Conservation (phyloP, 2,888 invertebrate genomes). For the Macropis europaea region DNA sequence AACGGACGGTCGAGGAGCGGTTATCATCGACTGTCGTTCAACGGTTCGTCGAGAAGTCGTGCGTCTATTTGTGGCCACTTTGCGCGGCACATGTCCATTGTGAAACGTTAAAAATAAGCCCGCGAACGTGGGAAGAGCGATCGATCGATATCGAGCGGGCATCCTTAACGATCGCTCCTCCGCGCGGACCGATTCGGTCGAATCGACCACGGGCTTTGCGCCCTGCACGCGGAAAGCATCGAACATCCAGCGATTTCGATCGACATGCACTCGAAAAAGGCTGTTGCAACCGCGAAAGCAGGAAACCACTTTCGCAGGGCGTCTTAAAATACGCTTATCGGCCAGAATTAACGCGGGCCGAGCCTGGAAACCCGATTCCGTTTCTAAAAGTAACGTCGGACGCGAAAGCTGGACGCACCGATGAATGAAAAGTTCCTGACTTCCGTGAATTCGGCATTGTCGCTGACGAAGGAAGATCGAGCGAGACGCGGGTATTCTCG, state of each 20-base stretch:
- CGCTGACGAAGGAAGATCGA: not conserved
- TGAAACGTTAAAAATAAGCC: conserved; percentile 36
- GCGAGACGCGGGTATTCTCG: conserved; percentile 24
- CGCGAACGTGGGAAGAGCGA: not conserved
- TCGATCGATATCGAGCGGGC: not conserved
- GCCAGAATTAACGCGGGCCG: not conserved
- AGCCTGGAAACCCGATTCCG: conserved; percentile 19
- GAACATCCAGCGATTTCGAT: too few species aligned
- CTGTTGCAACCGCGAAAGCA: too few species aligned
- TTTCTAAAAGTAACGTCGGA: not conserved
- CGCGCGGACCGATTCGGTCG: too few species aligned
- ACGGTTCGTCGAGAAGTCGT: conserved; percentile 1
- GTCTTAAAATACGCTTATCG: conserved; percentile 3
- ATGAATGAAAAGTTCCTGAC: not conserved
- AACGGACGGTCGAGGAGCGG: conserved; percentile 24
- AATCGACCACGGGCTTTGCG: too few species aligned
- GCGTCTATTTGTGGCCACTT: conserved; percentile 34
- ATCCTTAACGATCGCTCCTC: not conserved
- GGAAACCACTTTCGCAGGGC: not conserved
- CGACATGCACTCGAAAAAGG: too few species aligned
- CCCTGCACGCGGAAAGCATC: too few species aligned
- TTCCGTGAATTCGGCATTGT: not conserved
- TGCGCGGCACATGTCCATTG: conserved; percentile 16
- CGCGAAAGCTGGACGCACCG: not conserved
- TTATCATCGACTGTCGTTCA: conserved; percentile 14